Conservation (phyloP, 2,113 vertebrate genomes). For the Mastomys coucha region DNA sequence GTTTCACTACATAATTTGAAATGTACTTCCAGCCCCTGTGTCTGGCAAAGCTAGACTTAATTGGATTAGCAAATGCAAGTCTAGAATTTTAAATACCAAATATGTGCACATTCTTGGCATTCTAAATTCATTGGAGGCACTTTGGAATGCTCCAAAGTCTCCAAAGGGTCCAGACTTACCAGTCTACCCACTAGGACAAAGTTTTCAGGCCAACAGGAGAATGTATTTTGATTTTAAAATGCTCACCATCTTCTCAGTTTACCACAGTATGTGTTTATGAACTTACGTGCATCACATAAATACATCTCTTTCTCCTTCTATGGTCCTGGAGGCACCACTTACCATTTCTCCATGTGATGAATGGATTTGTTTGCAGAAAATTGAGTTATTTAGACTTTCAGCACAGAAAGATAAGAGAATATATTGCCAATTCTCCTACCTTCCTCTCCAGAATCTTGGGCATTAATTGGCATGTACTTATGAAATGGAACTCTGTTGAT, state of each 20-base stretch:
- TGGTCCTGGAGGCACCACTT: background rate
- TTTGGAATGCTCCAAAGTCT: constrained; percentile 79
- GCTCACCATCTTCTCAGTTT: constrained; percentile 42
- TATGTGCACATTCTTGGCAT: constrained; percentile 86
- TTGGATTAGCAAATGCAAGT: constrained; percentile 86
- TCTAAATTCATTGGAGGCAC: constrained; percentile 80
- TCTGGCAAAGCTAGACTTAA: constrained; percentile 84
- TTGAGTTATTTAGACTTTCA: background rate
- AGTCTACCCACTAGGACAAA: constrained; percentile 66
- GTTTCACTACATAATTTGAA: constrained; percentile 82
- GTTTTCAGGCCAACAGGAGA: constrained; percentile 59
- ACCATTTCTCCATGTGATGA: background rate
- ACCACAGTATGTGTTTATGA: background rate
- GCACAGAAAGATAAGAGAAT: background rate
- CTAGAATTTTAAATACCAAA: constrained; percentile 86
- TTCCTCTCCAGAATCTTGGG: background rate
- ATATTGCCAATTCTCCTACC: background rate
- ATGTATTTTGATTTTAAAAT: constrained; percentile 55
- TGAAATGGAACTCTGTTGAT: background rate
- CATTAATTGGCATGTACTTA: background rate
- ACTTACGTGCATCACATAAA: background rate
- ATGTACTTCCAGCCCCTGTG: constrained; percentile 78
- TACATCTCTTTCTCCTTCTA: background rate
- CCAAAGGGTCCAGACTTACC: constrained; percentile 75
- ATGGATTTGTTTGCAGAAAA: background rate